These are phyloP conservation scores for Platichthys flesus DNA, from an alignment of 2,113 vertebrate genomes.

Conservation along the genomic window DNA sequence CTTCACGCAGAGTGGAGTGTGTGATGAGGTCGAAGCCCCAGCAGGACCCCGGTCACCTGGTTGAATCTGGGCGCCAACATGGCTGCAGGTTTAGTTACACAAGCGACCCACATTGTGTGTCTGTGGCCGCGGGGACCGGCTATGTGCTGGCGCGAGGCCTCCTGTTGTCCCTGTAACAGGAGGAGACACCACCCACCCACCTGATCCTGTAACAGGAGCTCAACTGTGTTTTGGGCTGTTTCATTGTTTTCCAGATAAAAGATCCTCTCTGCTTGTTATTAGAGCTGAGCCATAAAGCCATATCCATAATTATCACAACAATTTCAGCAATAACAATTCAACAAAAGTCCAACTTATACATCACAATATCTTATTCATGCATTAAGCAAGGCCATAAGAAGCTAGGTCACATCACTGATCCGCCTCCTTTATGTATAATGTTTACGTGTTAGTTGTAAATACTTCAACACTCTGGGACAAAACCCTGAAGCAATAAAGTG, in stretches of 20 bases:
- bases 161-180: constrained; percentile 55
- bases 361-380: too few species aligned
- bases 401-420: too few species aligned
- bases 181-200: constrained; percentile 16
- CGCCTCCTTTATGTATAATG: too few species aligned
- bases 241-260: constrained; percentile 26
- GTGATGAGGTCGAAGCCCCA: not conserved
- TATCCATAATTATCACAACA: too few species aligned
- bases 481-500: too few species aligned
- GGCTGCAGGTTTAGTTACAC: not conserved
- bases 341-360: too few species aligned
- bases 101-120: constrained; percentile 11
- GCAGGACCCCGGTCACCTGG: constrained; percentile 29
- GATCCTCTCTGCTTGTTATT: not conserved
- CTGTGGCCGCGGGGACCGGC: constrained; percentile 11
- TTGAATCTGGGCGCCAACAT: constrained; percentile 35
- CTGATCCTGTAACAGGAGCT: constrained; percentile 46
- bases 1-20: too few species aligned
- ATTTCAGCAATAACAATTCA: too few species aligned
- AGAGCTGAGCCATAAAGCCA: too few species aligned
- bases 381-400: too few species aligned
- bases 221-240: not conserved
- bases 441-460: too few species aligned
- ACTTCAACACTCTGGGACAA: too few species aligned
- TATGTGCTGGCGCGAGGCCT: constrained; percentile 37